Evolutionary conservation across 1,140 invertebrate genomes (phyloP).

Genomic region (Trachelipus rathkii): DNA sequence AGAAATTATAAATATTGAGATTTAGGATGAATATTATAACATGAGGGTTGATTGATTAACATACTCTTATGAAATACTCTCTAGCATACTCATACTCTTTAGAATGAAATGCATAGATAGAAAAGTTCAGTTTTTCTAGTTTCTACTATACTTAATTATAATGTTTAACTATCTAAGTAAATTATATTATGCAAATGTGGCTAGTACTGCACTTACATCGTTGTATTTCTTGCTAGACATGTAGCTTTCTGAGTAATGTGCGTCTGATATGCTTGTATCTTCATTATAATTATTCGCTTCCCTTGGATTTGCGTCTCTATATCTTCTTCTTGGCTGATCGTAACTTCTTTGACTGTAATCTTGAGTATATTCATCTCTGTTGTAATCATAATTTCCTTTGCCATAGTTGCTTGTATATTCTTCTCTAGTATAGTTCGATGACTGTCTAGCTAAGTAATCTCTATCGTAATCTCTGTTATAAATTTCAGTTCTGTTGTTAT

Average conservation of each 20-base stretch:
- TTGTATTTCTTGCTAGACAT: too few relatives aligned
- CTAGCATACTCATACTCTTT: too few relatives aligned
- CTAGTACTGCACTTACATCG: too few relatives aligned
- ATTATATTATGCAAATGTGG: too few relatives aligned
- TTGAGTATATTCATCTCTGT: conserved; percentile 1
- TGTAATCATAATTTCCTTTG: neutral
- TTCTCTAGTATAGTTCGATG: neutral
- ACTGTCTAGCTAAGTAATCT: neutral
- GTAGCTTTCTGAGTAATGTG: neutral
- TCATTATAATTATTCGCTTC: conserved; percentile 2
- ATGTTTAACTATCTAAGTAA: too few relatives aligned
- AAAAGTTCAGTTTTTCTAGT: too few relatives aligned
- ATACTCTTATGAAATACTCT: too few relatives aligned
- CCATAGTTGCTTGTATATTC: neutral
- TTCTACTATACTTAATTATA: too few relatives aligned
- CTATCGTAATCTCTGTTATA: neutral
- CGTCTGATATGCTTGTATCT: neutral
- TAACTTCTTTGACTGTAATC: conserved; percentile 6
- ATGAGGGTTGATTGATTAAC: too few relatives aligned
- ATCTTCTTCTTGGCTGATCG: neutral
- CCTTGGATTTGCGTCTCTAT: neutral
- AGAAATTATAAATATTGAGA: too few relatives aligned
- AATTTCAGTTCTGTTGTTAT: neutral
- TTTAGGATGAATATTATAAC: too few relatives aligned
- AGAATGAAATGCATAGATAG: too few relatives aligned